Base-by-base conservation (phyloP, 2,888 invertebrate species). In the Nipponacmea schrenckii region DNA sequence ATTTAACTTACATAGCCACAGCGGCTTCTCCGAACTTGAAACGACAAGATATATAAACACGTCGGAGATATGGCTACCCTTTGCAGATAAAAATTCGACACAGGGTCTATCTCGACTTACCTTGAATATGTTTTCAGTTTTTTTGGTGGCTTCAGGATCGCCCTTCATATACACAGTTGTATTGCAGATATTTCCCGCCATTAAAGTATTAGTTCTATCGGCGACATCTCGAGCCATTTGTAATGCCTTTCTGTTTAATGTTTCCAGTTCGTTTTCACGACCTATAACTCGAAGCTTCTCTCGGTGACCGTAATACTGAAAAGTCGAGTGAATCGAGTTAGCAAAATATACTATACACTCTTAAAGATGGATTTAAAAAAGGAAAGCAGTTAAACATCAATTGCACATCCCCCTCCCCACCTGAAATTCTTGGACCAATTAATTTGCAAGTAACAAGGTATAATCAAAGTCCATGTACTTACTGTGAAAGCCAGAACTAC, bases 131-230 rank as follows among this genome's bases (percentile, higher is more conserved):
- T 72, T 68, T 24, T 73, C 67, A 20, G 73, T 69, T 10, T 68
- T 65, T 12, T 77, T 62, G 10, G 71, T 68, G 5, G 73, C 64
- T 4, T 70, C 70, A 8, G 69, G 70, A 26, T 81, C 46, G 17
- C 71, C 74, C 2, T 76, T 79, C 17, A 76, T 74, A 64, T 81
- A 87, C 2, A 79, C 67, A 2, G 82, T 83, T 7, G 83, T 81
- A 77, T 87, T 87, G 73, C 83, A 84, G 10, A 88, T 80, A 73
- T 87, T 84, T 67, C 88, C 88, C 20, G 87, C 87, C 83, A 88
- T 84, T 24, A 88, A 76, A 0, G 83, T 85, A 8, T 84, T 85
- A 15, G 85, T 84, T 68, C 77, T 76, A 63, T 83, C 80, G 7
- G 88, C 87, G 27, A 88, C 87, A 66, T 85, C 78, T 3, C 83